Percentiles rank a stretch among this genome's conserved stretches.
Evolutionary conservation across 1,140 invertebrate genomes (phyloP).

Genomic region (Thaumatotibia leucotreta): DNA sequence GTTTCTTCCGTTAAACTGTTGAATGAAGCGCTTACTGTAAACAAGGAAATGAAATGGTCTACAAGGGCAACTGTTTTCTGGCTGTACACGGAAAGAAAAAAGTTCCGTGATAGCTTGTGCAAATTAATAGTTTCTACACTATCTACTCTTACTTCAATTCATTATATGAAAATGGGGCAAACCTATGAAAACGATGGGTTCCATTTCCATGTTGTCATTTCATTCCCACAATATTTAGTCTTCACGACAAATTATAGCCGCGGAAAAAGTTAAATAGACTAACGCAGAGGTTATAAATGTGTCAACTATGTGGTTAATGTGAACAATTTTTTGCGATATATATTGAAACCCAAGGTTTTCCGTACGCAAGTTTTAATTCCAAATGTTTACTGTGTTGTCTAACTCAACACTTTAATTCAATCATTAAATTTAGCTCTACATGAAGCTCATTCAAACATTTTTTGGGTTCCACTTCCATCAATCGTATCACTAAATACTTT

Average conservation of each 20-base stretch:
- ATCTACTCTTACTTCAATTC: not conserved
- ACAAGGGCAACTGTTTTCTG: not conserved
- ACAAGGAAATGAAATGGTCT: conserved; percentile 5
- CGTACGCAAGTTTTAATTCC: not conserved
- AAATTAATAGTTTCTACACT: not conserved
- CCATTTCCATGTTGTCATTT: not conserved
- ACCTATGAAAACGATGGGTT: not conserved
- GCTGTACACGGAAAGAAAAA: not conserved
- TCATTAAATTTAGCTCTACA: not conserved
- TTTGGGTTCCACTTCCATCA: not conserved
- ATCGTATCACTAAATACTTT: not conserved
- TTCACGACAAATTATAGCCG: not conserved
- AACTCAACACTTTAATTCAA: too few species aligned
- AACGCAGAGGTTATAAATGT: not conserved
- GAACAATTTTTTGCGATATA: not conserved
- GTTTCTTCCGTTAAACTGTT: not conserved
- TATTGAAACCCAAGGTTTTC: not conserved
- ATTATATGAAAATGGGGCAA: not conserved
- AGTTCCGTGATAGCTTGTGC: not conserved
- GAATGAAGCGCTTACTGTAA: not conserved
- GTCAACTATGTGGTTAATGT: not conserved
- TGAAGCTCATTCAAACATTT: not conserved
- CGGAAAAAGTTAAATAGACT: not conserved
- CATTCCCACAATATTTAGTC: not conserved
- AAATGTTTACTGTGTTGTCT: not conserved